Evolutionary conservation across 1,140 invertebrate species (phyloP), one percentile per base, ranked within the genome.

Genomic region (Procambarus clarkii): DNA sequence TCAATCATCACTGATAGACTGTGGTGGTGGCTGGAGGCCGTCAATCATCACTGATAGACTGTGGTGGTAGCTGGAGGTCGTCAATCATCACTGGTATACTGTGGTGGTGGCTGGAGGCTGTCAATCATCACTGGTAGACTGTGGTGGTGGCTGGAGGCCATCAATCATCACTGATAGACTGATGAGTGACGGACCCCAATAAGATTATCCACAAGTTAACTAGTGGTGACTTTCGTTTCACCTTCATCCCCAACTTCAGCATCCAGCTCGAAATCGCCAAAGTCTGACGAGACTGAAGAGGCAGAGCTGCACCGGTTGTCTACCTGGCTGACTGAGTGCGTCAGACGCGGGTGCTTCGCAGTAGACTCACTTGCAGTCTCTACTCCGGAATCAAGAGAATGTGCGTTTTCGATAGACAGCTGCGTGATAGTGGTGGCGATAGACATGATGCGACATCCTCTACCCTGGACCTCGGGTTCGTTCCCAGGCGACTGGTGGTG

Each of bases 391-490:
- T 91, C 89, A 77, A 15, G 64, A 34, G 89, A 91, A 8, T 50
- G 54, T 50, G 82, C 76, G 81, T 82, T 91, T 54, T 82, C 69
- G 76, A 91, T 69, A 50, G 89, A 91, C 4, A 92, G 45, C 48
- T 91, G 85, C 8, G 92, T 92, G 34, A 92, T 54, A 48, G 92
- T 92, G n/a, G 92, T 92, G 24, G 92, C 88, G 34, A 91, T 88
- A 9, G 92, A 92, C 88, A 92, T 87, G 54, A 91, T 89, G 18
- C 92, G 74, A 24, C 85, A 64, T 50, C 89, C 86, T 4, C 76
- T 60, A 1, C 8, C 85, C 44, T 81, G 80, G 24, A 34, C 71
- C 21, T 78, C 71, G 8, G 74, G 18, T 7, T n/a, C 71, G 13
- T 71, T 69, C 18, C 50, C 45, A 45, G 80, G 84, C 0, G 91